Evolutionary conservation across 2,797 vertebrate species (phyloP).

Genomic region (Anguilla pacifica): DNA sequence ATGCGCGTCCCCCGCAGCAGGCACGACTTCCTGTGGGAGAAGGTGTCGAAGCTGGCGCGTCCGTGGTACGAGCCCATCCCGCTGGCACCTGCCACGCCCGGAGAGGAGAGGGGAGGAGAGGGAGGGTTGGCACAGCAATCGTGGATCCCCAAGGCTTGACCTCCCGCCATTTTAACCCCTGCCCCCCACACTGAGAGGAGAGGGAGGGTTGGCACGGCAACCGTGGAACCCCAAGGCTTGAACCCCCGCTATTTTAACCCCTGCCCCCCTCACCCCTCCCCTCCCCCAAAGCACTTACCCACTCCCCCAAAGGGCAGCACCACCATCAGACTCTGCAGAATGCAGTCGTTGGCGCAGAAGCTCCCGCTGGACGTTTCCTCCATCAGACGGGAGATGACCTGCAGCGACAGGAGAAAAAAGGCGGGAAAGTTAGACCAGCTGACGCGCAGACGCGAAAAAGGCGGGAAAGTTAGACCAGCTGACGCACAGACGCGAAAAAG

Average conservation of each 20-base stretch:
- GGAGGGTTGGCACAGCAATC: too few relatives aligned
- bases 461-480: too few relatives aligned
- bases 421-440: too few relatives aligned
- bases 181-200: too few relatives aligned
- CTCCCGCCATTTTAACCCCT: too few relatives aligned
- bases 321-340: constrained; percentile 74
- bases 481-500: too few relatives aligned
- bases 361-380: constrained; percentile 75
- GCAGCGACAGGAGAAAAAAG: not conserved
- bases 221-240: too few relatives aligned
- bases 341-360: constrained; percentile 76
- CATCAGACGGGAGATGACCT: constrained; percentile 74
- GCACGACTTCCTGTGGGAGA: constrained; percentile 78
- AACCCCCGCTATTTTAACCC: too few relatives aligned
- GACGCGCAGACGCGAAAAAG: not conserved
- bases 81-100: constrained; percentile 63
- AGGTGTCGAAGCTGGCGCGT: constrained; percentile 73
- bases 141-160: too few relatives aligned
- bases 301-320: constrained; percentile 74
- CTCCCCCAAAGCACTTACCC: constrained; percentile 56
- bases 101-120: not conserved
- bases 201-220: too few relatives aligned
- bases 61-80: constrained; percentile 73
- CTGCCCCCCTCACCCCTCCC: not conserved
- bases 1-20: constrained; percentile 68